Conservation (phyloP, 2,113 vertebrate species). For the Oenanthe melanoleuca region DNA sequence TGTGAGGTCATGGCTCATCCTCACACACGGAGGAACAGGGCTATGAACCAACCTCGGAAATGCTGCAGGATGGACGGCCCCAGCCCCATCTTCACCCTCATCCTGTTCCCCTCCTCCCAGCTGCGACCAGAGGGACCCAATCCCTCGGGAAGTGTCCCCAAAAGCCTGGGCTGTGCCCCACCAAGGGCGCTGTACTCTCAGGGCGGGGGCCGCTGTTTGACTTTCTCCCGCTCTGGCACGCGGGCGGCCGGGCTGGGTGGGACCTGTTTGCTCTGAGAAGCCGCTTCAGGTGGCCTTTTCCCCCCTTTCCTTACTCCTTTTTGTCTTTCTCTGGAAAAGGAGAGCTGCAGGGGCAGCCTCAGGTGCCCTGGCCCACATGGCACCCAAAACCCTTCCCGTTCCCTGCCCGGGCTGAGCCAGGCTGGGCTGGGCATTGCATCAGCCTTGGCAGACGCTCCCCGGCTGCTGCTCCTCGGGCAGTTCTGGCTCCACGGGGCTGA, state of each 20-base stretch:
- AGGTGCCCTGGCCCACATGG: accelerated
- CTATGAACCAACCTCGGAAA: accelerated
- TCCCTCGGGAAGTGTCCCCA: not conserved
- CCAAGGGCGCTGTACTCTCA: conserved; percentile 35
- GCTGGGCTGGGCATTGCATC: not conserved
- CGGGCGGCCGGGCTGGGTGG: conserved; percentile 38
- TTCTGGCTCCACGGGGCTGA: not conserved
- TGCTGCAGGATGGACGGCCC: accelerated
- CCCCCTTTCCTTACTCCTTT: not conserved
- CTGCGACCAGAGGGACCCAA: not conserved
- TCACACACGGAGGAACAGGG: accelerated
- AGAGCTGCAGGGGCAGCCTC: not conserved
- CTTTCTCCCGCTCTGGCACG: conserved; percentile 34
- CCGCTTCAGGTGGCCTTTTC: not conserved
- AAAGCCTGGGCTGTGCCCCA: not conserved
- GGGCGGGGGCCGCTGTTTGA: conserved; percentile 69
- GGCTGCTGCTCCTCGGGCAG: not conserved
- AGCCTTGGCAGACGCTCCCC: not conserved
- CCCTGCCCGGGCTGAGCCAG: accelerated
- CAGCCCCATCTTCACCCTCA: not conserved
- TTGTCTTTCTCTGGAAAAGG: not conserved
- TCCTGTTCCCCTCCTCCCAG: not conserved
- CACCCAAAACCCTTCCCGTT: not conserved
- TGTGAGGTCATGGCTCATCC: accelerated
- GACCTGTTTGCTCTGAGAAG: conserved; percentile 57